Evolutionary conservation across 2,113 vertebrate species (phyloP), one percentile per base, ranked within the genome.

Genomic region (Procapra przewalskii): DNA sequence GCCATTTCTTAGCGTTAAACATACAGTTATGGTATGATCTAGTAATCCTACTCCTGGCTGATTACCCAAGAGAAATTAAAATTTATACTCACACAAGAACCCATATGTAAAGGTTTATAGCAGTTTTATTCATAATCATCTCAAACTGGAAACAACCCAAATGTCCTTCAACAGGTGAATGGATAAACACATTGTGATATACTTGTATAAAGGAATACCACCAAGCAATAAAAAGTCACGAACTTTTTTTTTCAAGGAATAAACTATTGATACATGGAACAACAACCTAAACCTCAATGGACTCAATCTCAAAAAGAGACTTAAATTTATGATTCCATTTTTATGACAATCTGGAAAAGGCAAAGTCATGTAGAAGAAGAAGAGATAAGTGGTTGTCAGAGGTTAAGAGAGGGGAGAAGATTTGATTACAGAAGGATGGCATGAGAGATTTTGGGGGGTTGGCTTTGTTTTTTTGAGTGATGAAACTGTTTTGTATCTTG

Each of bases 1-100:
- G 83, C 79, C 87, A 45, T 96, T 96, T 96, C 88, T 81, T 83
- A 87, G 27, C 84, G 48, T 88, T 96, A 96, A 94, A 81, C 75
- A 94, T 83, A 88, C 29, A 93, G 89, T 67, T 89, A 86, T 33
- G 23, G 54, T 83, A 93, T 31, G 83, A 95, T 43, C 81, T 83
- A 98, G 80, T 62, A 94, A 90, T 92, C 88, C 91, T 36, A 80
- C 10, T 86, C 91, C 87, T 71, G 25, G 77, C 21, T 91, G 88
- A 75, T 91, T 80, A 89, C 45, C 82, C n/a, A 89, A 96, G 77
- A 90, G 59, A 94, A 84, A 94, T 57, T 88, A 97, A 97, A 97
- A 88, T 80, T 14, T 90, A 94, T 80, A 50, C 50, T 89, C 40
- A 95, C 52, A 97, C 21, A 67, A 75, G 92, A 90, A 90, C 21